phyloP scores from a whole-genome alignment of 2,113 vertebrate species.

The Daphoenositta chrysoptera region DNA sequence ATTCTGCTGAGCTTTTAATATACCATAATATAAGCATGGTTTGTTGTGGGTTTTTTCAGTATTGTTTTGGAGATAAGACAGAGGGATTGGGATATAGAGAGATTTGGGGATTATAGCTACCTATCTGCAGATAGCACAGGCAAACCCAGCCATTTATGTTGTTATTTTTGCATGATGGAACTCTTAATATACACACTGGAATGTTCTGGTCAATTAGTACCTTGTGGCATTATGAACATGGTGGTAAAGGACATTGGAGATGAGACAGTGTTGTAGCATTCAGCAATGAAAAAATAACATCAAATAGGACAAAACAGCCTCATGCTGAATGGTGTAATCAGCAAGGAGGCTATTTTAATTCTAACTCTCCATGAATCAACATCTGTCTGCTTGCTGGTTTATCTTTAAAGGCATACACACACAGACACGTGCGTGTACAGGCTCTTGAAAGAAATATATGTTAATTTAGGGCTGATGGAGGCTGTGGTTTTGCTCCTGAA shows the following conservation, averaged over 20 bases:
- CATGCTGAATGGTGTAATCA: constrained; percentile 5
- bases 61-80: neutral
- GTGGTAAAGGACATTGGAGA: neutral
- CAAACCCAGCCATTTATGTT: neutral
- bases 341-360: constrained; percentile 20
- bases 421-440: neutral
- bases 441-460: neutral
- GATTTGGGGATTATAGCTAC: neutral
- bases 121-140: neutral
- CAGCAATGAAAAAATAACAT: neutral
- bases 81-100: neutral
- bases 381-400: neutral
- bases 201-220: neutral
- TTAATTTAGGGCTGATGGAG: neutral
- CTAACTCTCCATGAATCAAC: neutral
- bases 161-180: neutral
- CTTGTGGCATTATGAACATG: neutral
- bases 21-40: neutral
- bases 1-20: constrained; percentile 20
- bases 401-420: neutral
- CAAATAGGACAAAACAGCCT: neutral
- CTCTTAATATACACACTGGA: neutral
- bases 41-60: neutral
- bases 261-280: neutral
- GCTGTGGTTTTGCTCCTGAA: neutral